These are phyloP conservation scores for Hirundichthys speculiger DNA, from an alignment of 2,113 vertebrate species.

Conservation along the genomic window DNA sequence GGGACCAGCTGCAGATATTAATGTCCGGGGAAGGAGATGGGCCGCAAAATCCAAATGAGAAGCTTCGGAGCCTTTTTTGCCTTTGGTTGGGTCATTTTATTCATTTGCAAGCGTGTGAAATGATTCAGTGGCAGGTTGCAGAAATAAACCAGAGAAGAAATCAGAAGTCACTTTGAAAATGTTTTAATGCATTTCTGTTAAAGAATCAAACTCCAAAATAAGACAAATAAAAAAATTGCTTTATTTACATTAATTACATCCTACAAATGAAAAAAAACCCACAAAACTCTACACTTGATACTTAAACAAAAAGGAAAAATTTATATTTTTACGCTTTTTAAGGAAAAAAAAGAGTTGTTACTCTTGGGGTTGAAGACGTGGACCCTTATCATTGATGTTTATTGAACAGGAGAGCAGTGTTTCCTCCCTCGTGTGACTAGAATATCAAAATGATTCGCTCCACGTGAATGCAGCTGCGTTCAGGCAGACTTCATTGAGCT, in stretches of 20 bases:
- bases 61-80: conserved; percentile 34
- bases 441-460: conserved; percentile 73
- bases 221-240: too few species aligned
- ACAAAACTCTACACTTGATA: too few species aligned
- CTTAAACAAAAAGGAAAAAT: too few species aligned
- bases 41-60: conserved; percentile 41
- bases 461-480: conserved; percentile 70
- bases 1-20: conserved; percentile 21
- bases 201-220: not conserved
- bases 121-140: conserved; percentile 7
- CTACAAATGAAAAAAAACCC: too few species aligned
- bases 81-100: conserved; percentile 48
- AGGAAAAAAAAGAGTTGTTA: not conserved
- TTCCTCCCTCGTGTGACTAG: conserved; percentile 74
- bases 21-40: conserved; percentile 20
- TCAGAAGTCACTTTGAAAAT: conserved; percentile 10
- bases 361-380: conserved; percentile 29
- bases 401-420: conserved; percentile 75
- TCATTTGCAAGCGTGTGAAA: conserved; percentile 1
- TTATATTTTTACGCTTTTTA: too few species aligned
- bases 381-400: conserved; percentile 70
- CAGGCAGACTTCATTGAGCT: conserved; percentile 63
- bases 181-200: conserved; percentile 47
- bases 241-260: too few species aligned
- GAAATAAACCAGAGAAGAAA: conserved; percentile 14